phyloP scores from a whole-genome alignment of 2,888 invertebrate species.

The Eilema depressum region DNA sequence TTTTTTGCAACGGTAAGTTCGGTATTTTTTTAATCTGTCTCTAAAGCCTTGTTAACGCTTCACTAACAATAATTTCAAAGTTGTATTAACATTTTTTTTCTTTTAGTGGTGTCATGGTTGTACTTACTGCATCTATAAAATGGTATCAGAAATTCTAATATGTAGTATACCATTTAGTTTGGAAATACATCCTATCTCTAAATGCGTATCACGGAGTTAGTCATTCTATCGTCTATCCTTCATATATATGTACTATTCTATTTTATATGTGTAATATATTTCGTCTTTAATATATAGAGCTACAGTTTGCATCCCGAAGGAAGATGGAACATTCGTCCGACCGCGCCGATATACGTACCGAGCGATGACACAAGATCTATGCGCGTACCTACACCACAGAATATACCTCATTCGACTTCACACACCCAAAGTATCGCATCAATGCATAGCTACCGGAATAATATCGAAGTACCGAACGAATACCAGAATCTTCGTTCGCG shows the following conservation, averaged over 20 bases:
- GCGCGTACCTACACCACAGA: conserved; percentile 77
- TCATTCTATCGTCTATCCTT: conserved; percentile 53
- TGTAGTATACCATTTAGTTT: conserved; percentile 58
- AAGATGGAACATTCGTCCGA: conserved; percentile 82
- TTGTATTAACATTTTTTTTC: conserved; percentile 65
- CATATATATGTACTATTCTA: conserved; percentile 55
- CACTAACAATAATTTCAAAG: conserved; percentile 57
- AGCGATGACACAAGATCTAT: conserved; percentile 75
- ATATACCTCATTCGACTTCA: conserved; percentile 81
- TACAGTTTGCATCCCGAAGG: conserved; percentile 84
- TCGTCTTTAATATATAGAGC: conserved; percentile 71
- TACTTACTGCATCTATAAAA: conserved; percentile 56
- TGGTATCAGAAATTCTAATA: conserved; percentile 58
- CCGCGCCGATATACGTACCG: conserved; percentile 84
- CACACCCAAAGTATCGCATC: conserved; percentile 85
- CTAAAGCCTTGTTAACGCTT: conserved; percentile 71
- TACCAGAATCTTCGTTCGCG: conserved; percentile 84
- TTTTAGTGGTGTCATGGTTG: conserved; percentile 85
- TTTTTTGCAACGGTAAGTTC: conserved; percentile 71
- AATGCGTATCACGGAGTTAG: conserved; percentile 73
- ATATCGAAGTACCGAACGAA: conserved; percentile 82
- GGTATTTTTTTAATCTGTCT: conserved; percentile 55
- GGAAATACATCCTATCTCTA: conserved; percentile 81
- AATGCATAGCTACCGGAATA: conserved; percentile 85
- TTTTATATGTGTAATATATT: conserved; percentile 59